These are phyloP conservation scores for Heliothis subflexa DNA, from an alignment of 1,140 invertebrate species.

Conservation along the genomic window DNA sequence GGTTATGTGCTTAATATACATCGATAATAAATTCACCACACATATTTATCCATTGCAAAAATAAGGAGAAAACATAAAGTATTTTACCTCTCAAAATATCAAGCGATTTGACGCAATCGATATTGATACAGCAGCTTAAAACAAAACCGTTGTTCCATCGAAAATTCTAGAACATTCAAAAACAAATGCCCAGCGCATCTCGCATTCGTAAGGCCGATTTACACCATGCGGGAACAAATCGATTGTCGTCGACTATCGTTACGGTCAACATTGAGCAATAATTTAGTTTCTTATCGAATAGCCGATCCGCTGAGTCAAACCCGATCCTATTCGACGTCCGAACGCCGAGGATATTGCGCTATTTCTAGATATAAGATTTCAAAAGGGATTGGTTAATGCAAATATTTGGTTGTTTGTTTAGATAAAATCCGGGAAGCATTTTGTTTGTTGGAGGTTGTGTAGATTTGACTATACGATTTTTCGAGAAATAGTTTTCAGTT, in stretches of 20 bases:
- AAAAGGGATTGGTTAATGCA: slow-evolving; percentile 54
- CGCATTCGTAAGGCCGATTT: slow-evolving; percentile 51
- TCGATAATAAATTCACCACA: no score
- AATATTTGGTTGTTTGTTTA: slow-evolving; percentile 44
- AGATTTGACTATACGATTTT: background rate
- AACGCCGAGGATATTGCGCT: slow-evolving; percentile 54
- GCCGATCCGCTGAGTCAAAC: slow-evolving; percentile 69
- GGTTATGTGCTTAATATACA: no score
- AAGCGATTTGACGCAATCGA: no score
- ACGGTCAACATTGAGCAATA: slow-evolving; percentile 67
- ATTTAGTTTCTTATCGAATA: slow-evolving; percentile 72
- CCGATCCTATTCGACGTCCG: slow-evolving; percentile 58
- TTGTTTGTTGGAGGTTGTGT: slow-evolving; percentile 2
- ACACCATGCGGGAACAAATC: slow-evolving; percentile 51
- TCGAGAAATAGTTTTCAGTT: background rate
- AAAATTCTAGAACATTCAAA: background rate
- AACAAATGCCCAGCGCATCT: slow-evolving; percentile 36
- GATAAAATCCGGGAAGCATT: slow-evolving; percentile 26
- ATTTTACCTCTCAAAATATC: no score
- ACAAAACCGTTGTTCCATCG: no score
- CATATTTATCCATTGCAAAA: no score
- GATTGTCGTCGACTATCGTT: slow-evolving; percentile 51
- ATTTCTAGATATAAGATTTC: slow-evolving; percentile 52
- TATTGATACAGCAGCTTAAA: no score
- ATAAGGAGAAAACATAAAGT: no score